These are phyloP conservation scores for Salarias fasciatus DNA, from an alignment of 2,797 vertebrate genomes.

Conservation along the genomic window DNA sequence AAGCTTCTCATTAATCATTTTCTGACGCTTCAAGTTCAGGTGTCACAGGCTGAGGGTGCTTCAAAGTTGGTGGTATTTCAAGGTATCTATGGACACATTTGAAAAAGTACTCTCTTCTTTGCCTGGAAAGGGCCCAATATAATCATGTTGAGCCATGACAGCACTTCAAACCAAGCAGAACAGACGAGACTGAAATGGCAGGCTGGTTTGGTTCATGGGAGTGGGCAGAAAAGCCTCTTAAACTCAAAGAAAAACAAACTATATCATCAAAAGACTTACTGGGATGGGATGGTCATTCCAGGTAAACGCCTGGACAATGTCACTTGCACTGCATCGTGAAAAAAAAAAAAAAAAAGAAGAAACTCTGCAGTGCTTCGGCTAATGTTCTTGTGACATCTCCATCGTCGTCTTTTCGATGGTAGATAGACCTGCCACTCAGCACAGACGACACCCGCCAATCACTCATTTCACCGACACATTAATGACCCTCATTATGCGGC, in stretches of 20 bases:
- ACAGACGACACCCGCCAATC: slow-evolving; percentile 71
- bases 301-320: slow-evolving; percentile 60
- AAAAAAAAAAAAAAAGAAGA: slow-evolving; percentile 33
- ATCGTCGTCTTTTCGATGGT: slow-evolving; percentile 36
- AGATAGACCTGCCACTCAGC: slow-evolving; percentile 67
- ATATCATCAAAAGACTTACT: slow-evolving; percentile 42
- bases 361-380: slow-evolving; percentile 6
- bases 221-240: slow-evolving; percentile 45
- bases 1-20: too few species aligned
- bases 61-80: too few species aligned
- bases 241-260: slow-evolving; percentile 50
- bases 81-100: slow-evolving; percentile 24
- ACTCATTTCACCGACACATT: slow-evolving; percentile 49
- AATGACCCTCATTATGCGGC: slow-evolving; percentile 77
- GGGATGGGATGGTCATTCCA: slow-evolving; percentile 29
- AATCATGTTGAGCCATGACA: slow-evolving; percentile 68
- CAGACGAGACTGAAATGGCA: slow-evolving; percentile 47
- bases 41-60: too few species aligned
- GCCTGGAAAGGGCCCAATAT: slow-evolving; percentile 49
- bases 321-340: slow-evolving; percentile 23
- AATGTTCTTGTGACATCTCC: slow-evolving; percentile 43
- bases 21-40: too few species aligned
- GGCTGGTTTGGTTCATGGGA: too few species aligned
- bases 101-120: slow-evolving; percentile 26
- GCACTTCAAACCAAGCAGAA: slow-evolving; percentile 63